Evolutionary conservation across 2,888 invertebrate species (phyloP), one percentile per base, ranked within the genome.

Genomic region (Phasia obesa): DNA sequence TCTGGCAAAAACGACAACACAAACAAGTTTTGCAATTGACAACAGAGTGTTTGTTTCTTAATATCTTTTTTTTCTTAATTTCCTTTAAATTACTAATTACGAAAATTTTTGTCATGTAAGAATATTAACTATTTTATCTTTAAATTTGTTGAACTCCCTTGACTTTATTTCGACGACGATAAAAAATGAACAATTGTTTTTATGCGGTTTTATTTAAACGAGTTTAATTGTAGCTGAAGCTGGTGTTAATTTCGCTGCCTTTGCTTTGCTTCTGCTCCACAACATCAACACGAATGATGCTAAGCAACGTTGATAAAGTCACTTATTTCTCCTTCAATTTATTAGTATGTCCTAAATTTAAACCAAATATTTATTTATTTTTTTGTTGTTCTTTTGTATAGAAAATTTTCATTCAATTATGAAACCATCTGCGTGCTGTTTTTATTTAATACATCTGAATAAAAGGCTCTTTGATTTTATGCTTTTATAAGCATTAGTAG

Each of bases 381-480:
- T 76, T 64, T 57, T 60, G 44, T 77, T 51, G 55, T 57, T 51
- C n/a, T 19, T 78, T 62, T 67, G 38, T 53, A 31, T 13, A 60
- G 42, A 9, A 60, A 60, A 38, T 77, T 44, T 65, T 62, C 62
- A 62, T 77, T 53, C 23, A 77, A 77, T 77, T 77, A 69, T 55
- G 53, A 35, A 75, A 67, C 55, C 77, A 59, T 71, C 75, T 69
- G 81, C 55, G 19, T 62, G 27, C 17, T 17, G 15, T 2, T 35
- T 27, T 57, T 27, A 15, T 9, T 87, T 25, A 38, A 60, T 44
- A 17, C 19, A 59, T 73, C 86, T 85, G 57, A 86, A 86, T 85
- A 85, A 86, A 86, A 86, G 86, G 84, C 51, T 87, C 88, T 89
- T 88, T 89, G 88, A 89, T 88, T 88, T 89, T 87, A 88, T 86